Conservation (phyloP, 2,113 vertebrate genomes). For the Crotalus viridis region DNA sequence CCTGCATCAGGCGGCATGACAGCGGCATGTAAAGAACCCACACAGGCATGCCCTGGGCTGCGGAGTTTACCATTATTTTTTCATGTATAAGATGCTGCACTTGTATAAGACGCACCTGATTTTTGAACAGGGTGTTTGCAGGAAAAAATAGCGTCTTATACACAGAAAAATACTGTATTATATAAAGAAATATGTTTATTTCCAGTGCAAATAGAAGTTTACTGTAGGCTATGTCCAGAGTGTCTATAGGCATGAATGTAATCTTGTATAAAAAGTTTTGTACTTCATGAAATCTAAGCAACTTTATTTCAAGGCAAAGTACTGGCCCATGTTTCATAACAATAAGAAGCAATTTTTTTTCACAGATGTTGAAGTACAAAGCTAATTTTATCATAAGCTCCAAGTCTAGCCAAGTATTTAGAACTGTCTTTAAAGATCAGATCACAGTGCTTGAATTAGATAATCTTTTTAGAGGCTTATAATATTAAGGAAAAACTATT, state of each 20-base stretch:
- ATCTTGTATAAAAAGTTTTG: background rate
- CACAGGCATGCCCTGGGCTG: too few relatives aligned
- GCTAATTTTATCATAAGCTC: background rate
- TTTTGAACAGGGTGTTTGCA: too few relatives aligned
- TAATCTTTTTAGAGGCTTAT: conserved; percentile 8
- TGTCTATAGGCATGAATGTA: background rate
- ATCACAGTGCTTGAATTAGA: conserved; percentile 2
- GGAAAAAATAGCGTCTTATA: too few relatives aligned
- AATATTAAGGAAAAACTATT: background rate
- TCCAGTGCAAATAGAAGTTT: background rate
- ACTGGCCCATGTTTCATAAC: background rate
- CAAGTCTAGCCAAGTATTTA: conserved; percentile 1
- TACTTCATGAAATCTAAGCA: background rate
- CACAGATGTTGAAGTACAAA: conserved; percentile 5
- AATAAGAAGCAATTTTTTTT: background rate
- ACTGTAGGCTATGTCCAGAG: background rate
- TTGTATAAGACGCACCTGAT: too few relatives aligned
- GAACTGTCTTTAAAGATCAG: background rate
- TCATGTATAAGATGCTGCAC: too few relatives aligned
- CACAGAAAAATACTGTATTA: background rate
- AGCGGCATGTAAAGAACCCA: too few relatives aligned
- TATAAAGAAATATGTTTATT: background rate
- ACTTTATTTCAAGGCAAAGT: background rate
- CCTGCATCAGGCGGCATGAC: too few relatives aligned
- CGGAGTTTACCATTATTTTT: too few relatives aligned